phyloP scores from a whole-genome alignment of 2,797 vertebrate genomes.

The Esox masquinongy region DNA sequence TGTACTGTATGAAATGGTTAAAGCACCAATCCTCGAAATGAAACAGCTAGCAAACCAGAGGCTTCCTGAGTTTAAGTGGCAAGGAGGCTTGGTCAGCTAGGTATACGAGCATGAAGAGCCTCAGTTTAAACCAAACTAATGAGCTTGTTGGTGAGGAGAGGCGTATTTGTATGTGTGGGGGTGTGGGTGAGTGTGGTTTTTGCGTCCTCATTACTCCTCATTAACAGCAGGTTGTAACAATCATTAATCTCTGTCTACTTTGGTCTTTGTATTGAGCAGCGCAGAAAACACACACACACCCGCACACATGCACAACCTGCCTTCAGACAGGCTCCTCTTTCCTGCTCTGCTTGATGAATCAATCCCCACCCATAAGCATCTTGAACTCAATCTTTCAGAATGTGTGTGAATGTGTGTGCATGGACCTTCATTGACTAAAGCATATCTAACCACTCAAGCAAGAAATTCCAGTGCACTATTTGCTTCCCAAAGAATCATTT shows the following conservation, averaged over 20 bases:
- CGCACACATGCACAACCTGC: slow-evolving; percentile 13
- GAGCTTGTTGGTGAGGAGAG: slow-evolving; percentile 27
- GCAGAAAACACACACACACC: not conserved
- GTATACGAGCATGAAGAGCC: slow-evolving; percentile 19
- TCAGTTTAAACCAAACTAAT: slow-evolving; percentile 28
- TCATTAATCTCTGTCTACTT: slow-evolving; percentile 16
- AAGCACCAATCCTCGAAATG: slow-evolving; percentile 19
- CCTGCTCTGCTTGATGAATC: slow-evolving; percentile 24
- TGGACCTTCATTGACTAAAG: not conserved
- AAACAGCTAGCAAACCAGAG: slow-evolving; percentile 10
- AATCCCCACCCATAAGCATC: slow-evolving; percentile 23
- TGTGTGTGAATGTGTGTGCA: not conserved
- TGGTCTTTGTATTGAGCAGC: slow-evolving; percentile 6
- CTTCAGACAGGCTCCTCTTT: slow-evolving; percentile 12
- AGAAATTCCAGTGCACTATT: not conserved
- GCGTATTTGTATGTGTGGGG: no score
- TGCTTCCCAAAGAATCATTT: no score
- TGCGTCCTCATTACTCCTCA: slow-evolving; percentile 33
- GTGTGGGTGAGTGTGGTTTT: slow-evolving; percentile 6
- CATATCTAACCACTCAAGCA: not conserved
- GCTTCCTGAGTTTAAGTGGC: slow-evolving; percentile 11
- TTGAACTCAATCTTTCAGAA: slow-evolving; percentile 21
- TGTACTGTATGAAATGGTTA: slow-evolving; percentile 4
- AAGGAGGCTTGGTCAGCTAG: slow-evolving; percentile 5
- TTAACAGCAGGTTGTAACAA: slow-evolving; percentile 5